These are phyloP conservation scores for Callyntrura guangdongensis DNA, from an alignment of 2,888 invertebrate genomes.

Conservation along the genomic window DNA sequence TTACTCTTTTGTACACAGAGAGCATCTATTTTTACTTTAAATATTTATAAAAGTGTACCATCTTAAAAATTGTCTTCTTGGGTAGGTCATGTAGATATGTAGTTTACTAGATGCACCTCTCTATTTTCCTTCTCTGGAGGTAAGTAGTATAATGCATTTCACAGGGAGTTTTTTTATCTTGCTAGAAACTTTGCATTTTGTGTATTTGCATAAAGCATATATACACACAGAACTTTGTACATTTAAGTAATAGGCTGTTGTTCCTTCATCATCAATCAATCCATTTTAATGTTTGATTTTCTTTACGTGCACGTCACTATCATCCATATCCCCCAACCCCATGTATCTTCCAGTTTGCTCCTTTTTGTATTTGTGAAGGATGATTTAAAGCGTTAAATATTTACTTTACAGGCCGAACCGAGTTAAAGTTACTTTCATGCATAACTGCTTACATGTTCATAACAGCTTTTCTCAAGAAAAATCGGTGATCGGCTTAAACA, in stretches of 20 bases:
- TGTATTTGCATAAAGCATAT: neutral
- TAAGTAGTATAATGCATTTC: too few relatives aligned
- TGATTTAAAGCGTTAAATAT: constrained; percentile 6
- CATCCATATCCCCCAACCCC: neutral
- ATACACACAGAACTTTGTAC: neutral
- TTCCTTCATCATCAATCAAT: neutral
- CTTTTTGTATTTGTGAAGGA: neutral
- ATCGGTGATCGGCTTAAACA: neutral
- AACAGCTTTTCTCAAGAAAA: neutral
- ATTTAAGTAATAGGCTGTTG: too few relatives aligned
- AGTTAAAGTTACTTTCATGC: neutral
- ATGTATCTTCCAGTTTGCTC: neutral
- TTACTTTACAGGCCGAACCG: constrained; percentile 13
- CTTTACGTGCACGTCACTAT: neutral
- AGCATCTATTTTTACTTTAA: too few relatives aligned
- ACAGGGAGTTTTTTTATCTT: too few relatives aligned
- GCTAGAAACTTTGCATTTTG: too few relatives aligned
- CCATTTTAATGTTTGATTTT: neutral
- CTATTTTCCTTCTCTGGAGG: too few relatives aligned
- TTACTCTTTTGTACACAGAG: too few relatives aligned
- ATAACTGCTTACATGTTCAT: neutral
- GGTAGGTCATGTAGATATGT: too few relatives aligned
- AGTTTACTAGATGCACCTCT: too few relatives aligned
- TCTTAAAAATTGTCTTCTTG: too few relatives aligned
- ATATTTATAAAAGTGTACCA: too few relatives aligned